Conservation (phyloP, 53 echinoderm and acorn worm species). For the Astropecten irregularis region DNA sequence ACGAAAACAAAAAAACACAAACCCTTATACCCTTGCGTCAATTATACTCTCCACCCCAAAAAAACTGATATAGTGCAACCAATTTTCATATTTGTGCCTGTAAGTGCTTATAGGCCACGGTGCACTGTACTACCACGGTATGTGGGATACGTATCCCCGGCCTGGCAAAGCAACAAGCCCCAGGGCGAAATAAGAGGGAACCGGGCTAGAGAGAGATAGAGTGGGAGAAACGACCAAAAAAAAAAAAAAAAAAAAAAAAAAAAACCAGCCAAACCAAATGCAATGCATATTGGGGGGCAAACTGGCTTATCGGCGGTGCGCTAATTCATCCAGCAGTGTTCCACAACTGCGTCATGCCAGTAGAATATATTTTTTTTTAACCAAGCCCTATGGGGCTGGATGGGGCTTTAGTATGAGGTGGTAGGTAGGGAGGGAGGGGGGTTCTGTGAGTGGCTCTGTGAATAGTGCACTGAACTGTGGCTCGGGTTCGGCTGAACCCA, state of each 20-base stretch:
- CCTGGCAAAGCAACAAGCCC: conserved; percentile 34
- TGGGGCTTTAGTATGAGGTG: background rate
- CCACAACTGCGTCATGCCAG: conserved; percentile 34
- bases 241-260: too few relatives aligned
- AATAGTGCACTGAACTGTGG: conserved; percentile 51
- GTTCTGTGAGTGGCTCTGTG: background rate
- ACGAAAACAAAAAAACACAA: conserved; percentile 6
- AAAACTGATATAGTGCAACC: conserved; percentile 21
- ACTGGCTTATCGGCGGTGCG: conserved; percentile 48
- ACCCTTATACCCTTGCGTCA: conserved; percentile 20
- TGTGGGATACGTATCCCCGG: conserved; percentile 1
- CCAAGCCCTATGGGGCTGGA: conserved; percentile 30
- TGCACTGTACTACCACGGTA: conserved; percentile 54
- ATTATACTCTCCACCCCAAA: conserved; percentile 33
- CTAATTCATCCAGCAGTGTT: conserved; percentile 50
- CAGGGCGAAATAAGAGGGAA: background rate
- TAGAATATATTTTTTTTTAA: too few relatives aligned
- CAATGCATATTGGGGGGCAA: conserved; percentile 63
- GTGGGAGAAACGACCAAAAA: too few relatives aligned
- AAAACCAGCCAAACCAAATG: conserved; percentile 39
- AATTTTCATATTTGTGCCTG: conserved; percentile 46
- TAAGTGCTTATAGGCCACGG: background rate
- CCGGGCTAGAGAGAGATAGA: too few relatives aligned
- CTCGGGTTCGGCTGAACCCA: background rate
- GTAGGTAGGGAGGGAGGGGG: background rate